A percentile compares a stretch with the other conserved stretches of the same genome.
Conservation (phyloP, 2,113 vertebrate genomes). For the Microcebus ravelobensis region DNA sequence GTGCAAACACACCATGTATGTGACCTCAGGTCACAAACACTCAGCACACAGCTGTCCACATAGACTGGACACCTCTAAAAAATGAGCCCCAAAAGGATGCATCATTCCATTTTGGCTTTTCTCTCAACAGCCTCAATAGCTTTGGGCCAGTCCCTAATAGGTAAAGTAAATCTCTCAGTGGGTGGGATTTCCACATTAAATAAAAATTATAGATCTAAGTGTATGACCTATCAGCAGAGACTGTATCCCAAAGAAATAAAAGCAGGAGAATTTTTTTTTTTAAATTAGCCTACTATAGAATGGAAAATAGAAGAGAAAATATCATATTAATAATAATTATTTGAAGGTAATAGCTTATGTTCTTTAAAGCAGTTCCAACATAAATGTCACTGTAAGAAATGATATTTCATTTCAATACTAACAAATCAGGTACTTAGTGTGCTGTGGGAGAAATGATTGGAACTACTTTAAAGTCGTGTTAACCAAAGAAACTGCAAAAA, state of each 20-base stretch:
- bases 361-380: constrained; percentile 64
- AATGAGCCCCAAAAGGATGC: neutral
- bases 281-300: constrained; percentile 38
- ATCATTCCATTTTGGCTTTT: constrained; percentile 1
- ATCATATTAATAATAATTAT: constrained; percentile 65
- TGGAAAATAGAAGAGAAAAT: constrained; percentile 66
- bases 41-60: neutral
- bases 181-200: constrained; percentile 57
- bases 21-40: neutral
- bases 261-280: constrained; percentile 3
- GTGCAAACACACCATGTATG: neutral
- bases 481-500: constrained; percentile 74
- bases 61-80: neutral
- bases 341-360: constrained; percentile 55
- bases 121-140: constrained; percentile 34
- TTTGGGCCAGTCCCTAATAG: neutral
- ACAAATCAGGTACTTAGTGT: constrained; percentile 63
- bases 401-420: constrained; percentile 73
- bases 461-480: constrained; percentile 68
- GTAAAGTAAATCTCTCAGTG: constrained; percentile 31
- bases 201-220: constrained; percentile 21
- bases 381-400: constrained; percentile 77
- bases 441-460: constrained; percentile 63
- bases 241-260: constrained; percentile 47
- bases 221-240: constrained; percentile 28